Conservation (phyloP, 2,113 vertebrate genomes). For the Setophaga coronata region DNA sequence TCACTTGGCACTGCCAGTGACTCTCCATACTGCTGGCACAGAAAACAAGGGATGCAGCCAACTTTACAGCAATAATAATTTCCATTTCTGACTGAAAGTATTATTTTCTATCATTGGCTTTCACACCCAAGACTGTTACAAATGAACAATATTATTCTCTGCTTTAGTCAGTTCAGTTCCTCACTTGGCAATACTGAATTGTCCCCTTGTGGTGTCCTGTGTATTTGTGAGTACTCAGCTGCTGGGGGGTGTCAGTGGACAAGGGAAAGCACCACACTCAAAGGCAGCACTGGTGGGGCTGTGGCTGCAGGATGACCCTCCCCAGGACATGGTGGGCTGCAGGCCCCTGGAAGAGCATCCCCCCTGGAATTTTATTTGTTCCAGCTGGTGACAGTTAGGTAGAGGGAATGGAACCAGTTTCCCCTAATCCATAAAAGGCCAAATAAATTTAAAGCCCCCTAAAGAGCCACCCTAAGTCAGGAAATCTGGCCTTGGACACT, state of each 20-base stretch:
- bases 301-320: neutral
- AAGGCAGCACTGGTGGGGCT: neutral
- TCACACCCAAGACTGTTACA: neutral
- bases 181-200: neutral
- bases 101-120: neutral
- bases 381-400: neutral
- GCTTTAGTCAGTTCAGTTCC: neutral
- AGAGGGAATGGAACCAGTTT: neutral
- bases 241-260: neutral
- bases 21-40: accelerated
- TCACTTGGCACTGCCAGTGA: neutral
- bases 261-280: neutral
- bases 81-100: neutral
- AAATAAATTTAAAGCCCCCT: neutral
- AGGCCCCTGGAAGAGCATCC: neutral
- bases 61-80: neutral
- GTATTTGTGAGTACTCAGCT: neutral
- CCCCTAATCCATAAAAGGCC: neutral
- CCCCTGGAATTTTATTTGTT: accelerated
- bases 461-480: neutral
- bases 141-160: neutral
- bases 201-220: accelerated
- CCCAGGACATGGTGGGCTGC: neutral
- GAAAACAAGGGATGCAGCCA: neutral
- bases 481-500: neutral